Evolutionary conservation across 2,888 invertebrate genomes (phyloP).

Genomic region (Caenorhabditis imperialis): DNA sequence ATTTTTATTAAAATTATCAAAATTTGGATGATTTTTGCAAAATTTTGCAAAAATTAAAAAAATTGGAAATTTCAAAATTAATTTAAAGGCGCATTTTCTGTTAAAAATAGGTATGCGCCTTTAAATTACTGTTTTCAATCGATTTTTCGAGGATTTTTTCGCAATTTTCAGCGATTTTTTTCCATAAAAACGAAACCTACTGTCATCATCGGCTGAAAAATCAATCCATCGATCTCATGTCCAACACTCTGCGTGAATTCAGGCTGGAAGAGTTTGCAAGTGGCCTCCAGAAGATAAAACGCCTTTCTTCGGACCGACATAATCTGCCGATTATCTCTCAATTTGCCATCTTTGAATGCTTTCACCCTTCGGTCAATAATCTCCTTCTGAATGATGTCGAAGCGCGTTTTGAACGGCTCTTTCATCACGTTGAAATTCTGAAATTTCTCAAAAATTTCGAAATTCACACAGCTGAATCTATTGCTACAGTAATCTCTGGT

Average conservation of each 20-base stretch:
- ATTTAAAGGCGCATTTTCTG: too few species aligned
- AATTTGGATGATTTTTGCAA: too few species aligned
- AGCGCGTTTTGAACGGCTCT: conserved; percentile 86
- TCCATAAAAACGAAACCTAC: too few species aligned
- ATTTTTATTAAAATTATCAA: too few species aligned
- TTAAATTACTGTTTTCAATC: too few species aligned
- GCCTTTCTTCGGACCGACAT: conserved; percentile 86
- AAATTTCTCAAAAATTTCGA: conserved; percentile 1
- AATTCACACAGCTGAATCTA: too few species aligned
- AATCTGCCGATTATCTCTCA: conserved; percentile 50
- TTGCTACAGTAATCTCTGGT: too few species aligned
- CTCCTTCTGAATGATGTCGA: conserved; percentile 84
- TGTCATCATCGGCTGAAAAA: conserved; percentile 93
- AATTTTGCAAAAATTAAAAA: too few species aligned
- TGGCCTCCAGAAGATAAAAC: conserved; percentile 78
- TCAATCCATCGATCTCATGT: conserved; percentile 97
- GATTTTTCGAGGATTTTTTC: too few species aligned
- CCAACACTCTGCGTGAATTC: conserved; percentile 88
- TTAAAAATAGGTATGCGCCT: too few species aligned
- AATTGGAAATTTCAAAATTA: too few species aligned
- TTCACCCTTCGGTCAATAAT: conserved; percentile 82
- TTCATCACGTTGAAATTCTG: conserved; percentile 85
- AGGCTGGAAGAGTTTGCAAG: conserved; percentile 80
- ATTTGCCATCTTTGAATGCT: conserved; percentile 84
- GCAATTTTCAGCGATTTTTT: too few species aligned